Evolutionary conservation across 1,140 invertebrate genomes (phyloP).

Genomic region (Microplitis mediator): DNA sequence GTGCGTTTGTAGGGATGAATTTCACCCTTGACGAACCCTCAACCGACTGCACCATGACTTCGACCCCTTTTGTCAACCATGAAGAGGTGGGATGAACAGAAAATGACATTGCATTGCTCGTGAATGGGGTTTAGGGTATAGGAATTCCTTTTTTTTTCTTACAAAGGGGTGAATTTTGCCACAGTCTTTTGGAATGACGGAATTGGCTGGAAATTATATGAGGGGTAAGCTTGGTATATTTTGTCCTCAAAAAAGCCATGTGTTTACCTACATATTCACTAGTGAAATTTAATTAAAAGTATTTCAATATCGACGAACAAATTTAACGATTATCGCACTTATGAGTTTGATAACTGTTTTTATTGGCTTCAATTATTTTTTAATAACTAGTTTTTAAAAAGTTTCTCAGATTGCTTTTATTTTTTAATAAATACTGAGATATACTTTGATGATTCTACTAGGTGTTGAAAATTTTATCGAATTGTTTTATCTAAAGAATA

Average conservation of each 20-base stretch:
- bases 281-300: background rate
- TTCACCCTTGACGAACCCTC: slow-evolving; percentile 7
- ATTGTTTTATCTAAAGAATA: too few relatives aligned
- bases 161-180: background rate
- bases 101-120: slow-evolving; percentile 11
- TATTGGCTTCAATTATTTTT: too few relatives aligned
- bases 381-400: too few relatives aligned
- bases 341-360: too few relatives aligned
- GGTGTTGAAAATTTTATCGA: too few relatives aligned
- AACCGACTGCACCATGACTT: slow-evolving; percentile 12
- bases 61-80: background rate
- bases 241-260: background rate
- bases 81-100: background rate
- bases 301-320: too few relatives aligned
- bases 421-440: too few relatives aligned
- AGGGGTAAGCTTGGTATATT: background rate
- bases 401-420: too few relatives aligned
- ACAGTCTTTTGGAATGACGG: background rate
- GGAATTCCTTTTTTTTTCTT: background rate
- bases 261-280: background rate
- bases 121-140: background rate
- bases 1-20: slow-evolving; percentile 1
- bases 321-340: too few relatives aligned
- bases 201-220: background rate
- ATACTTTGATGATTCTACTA: too few relatives aligned